Conservation (phyloP, 2,797 vertebrate species). For the Anniella stebbinsi region DNA sequence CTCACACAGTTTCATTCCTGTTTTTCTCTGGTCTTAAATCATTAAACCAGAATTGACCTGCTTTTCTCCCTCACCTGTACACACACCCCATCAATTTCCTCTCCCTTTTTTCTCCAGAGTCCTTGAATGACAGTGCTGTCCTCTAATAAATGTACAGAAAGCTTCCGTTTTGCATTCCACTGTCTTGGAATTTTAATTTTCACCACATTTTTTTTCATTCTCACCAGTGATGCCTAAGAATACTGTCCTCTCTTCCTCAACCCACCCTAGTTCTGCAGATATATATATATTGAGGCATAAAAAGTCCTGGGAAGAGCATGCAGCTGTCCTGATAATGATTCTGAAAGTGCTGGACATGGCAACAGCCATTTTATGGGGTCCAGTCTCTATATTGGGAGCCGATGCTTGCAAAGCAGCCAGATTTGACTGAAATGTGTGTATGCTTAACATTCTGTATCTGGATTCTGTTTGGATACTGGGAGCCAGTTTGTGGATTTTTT, state of each 20-base stretch:
- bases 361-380: background rate
- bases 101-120: background rate
- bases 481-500: background rate
- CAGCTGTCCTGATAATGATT: slow-evolving; percentile 63
- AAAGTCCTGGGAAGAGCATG: slow-evolving; percentile 23
- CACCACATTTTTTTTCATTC: slow-evolving; percentile 24
- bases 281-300: background rate
- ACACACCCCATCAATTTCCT: background rate
- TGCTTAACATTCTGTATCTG: background rate
- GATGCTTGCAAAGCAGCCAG: background rate
- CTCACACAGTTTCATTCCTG: background rate
- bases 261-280: slow-evolving; percentile 55
- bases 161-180: slow-evolving; percentile 63
- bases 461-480: background rate
- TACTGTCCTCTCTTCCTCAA: background rate
- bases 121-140: background rate
- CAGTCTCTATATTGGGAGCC: background rate
- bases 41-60: slow-evolving; percentile 14
- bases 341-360: background rate
- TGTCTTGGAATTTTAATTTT: slow-evolving; percentile 62
- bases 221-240: slow-evolving; percentile 25
- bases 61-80: background rate
- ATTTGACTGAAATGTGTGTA: background rate
- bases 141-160: slow-evolving; percentile 16
- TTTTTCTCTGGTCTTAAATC: slow-evolving; percentile 41